A percentile compares a stretch with the other conserved stretches of the same genome.
phyloP scores from a whole-genome alignment of 2,888 invertebrate genomes.

The Orchesella flavescens region DNA sequence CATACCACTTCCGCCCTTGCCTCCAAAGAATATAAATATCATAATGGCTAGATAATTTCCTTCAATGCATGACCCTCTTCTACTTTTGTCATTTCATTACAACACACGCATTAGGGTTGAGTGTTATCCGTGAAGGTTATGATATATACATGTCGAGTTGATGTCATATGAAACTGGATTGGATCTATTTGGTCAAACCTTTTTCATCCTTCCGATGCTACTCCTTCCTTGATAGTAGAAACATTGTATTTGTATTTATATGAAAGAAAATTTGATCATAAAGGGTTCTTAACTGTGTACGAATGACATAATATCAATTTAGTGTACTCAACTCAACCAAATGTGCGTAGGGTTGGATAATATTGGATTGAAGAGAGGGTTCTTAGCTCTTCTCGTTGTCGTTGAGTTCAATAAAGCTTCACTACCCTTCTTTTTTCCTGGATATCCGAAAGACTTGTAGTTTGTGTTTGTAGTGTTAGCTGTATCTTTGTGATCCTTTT shows the following conservation, averaged over 20 bases:
- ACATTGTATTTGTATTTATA: too few species aligned
- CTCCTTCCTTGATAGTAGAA: neutral
- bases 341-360: neutral
- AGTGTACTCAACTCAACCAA: neutral
- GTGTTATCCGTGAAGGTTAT: neutral
- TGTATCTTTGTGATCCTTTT: neutral
- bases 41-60: neutral
- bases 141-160: too few species aligned
- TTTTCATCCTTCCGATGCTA: neutral
- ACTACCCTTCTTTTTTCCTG: slow-evolving; percentile 7
- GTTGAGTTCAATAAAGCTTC: neutral
- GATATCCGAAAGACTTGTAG: neutral
- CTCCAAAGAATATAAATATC: neutral
- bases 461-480: too few species aligned
- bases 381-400: too few species aligned
- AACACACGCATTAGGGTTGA: neutral
- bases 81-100: neutral
- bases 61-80: neutral
- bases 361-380: neutral
- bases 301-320: slow-evolving; percentile 13
- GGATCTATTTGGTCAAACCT: neutral
- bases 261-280: neutral
- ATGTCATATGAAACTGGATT: neutral
- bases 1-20: neutral
- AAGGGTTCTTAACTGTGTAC: slow-evolving; percentile 11